Conservation (phyloP, 2,797 vertebrate genomes). For the Basileuterus tristriatus region DNA sequence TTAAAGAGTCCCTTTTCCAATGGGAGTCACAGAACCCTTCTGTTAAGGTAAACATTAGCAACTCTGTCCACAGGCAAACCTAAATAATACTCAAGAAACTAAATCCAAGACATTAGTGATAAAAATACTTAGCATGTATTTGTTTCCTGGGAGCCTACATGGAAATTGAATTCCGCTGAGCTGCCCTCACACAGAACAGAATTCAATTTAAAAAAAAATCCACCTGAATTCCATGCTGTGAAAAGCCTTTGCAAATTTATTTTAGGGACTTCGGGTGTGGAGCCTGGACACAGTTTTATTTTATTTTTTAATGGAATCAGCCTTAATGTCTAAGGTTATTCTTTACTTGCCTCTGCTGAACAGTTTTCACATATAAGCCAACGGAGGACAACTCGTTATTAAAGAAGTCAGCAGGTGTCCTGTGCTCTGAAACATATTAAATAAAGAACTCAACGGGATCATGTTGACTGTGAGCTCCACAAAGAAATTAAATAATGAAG, state of each 20-base stretch:
- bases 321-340: constrained; percentile 70
- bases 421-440: constrained; percentile 68
- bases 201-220: constrained; percentile 63
- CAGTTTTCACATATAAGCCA: constrained; percentile 70
- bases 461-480: constrained; percentile 43
- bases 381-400: constrained; percentile 65
- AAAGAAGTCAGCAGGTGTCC: constrained; percentile 63
- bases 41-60: constrained; percentile 43
- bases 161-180: constrained; percentile 58
- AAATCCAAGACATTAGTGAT: constrained; percentile 56
- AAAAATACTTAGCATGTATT: constrained; percentile 60
- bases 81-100: constrained; percentile 51
- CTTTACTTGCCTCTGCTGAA: constrained; percentile 70
- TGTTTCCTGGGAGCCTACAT: constrained; percentile 49
- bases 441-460: constrained; percentile 65
- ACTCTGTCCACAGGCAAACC: constrained; percentile 16
- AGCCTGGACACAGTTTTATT: constrained; percentile 52
- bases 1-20: neutral
- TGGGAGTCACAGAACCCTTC: neutral
- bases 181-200: constrained; percentile 34
- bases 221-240: constrained; percentile 42
- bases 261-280: constrained; percentile 34
- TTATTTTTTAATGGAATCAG: constrained; percentile 61
- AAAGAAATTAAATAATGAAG: constrained; percentile 65
- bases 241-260: constrained; percentile 65